Percentiles rank a stretch among this genome's conserved stretches.
Conservation (phyloP, 2,797 vertebrate species). For the Falco rusticolus region DNA sequence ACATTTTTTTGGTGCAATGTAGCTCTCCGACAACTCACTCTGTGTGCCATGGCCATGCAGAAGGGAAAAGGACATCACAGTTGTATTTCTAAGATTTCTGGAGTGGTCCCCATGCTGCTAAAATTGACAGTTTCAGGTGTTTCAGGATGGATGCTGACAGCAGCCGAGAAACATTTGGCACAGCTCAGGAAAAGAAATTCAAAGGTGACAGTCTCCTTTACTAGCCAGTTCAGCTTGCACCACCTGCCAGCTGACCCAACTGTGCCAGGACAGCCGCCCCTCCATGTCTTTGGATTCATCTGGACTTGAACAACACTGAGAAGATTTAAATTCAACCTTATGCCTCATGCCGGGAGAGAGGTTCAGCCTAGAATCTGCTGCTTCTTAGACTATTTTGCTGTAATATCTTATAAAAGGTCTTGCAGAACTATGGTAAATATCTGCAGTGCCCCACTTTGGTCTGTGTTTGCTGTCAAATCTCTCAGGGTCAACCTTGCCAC, state of each 20-base stretch:
- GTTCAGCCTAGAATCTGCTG: not conserved
- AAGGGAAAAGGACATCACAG: not conserved
- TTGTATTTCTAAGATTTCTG: not conserved
- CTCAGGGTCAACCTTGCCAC: not conserved
- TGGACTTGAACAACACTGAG: not conserved
- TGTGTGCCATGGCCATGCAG: not conserved
- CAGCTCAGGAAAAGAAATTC: not conserved
- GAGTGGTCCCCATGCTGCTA: not conserved
- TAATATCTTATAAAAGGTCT: not conserved
- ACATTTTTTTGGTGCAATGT: not conserved
- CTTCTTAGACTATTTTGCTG: not conserved
- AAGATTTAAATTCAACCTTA: not conserved
- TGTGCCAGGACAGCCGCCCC: not conserved
- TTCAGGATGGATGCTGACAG: slow-evolving; percentile 21
- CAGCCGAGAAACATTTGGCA: not conserved
- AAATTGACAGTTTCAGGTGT: not conserved
- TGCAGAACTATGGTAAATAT: not conserved
- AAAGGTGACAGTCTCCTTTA: not conserved
- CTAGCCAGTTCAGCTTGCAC: not conserved
- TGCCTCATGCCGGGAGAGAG: not conserved
- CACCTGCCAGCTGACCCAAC: not conserved
- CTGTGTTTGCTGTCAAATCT: not conserved
- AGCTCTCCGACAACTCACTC: not conserved
- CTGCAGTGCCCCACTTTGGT: not conserved
- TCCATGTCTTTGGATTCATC: not conserved